Conservation (phyloP, 2,888 invertebrate species). For the Steinernema scapterisci region DNA sequence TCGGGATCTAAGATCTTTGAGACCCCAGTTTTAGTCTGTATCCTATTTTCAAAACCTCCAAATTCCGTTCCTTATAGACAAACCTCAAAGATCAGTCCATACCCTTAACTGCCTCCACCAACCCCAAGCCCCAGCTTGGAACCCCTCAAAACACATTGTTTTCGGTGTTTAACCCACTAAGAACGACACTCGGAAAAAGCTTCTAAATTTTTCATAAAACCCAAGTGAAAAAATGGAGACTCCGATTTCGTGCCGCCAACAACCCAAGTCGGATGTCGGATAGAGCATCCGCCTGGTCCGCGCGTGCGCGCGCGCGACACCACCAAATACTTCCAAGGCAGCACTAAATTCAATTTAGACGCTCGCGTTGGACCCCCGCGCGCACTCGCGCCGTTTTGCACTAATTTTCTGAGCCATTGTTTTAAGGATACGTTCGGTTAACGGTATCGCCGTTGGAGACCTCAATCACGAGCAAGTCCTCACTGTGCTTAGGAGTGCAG, state of each 20-base stretch:
- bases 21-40: no score
- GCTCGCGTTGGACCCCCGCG: neutral
- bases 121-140: neutral
- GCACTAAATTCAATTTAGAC: constrained; percentile 74
- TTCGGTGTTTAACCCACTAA: neutral
- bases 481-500: constrained; percentile 78
- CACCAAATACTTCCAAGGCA: constrained; percentile 75
- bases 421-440: constrained; percentile 77
- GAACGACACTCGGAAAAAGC: neutral
- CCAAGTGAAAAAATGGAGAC: neutral
- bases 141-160: constrained; percentile 25
- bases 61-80: no score
- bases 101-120: neutral
- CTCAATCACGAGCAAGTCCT: constrained; percentile 81
- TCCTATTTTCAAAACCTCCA: no score
- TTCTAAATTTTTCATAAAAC: neutral
- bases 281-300: no score
- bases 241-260: neutral
- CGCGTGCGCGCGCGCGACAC: no score
- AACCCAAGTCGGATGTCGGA: constrained; percentile 1
- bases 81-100: no score
- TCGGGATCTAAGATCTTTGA: no score
- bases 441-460: constrained; percentile 79
- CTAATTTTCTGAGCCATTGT: neutral
- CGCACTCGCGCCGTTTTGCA: no score